phyloP scores from a whole-genome alignment of 2,113 vertebrate genomes.

The Uria lomvia region DNA sequence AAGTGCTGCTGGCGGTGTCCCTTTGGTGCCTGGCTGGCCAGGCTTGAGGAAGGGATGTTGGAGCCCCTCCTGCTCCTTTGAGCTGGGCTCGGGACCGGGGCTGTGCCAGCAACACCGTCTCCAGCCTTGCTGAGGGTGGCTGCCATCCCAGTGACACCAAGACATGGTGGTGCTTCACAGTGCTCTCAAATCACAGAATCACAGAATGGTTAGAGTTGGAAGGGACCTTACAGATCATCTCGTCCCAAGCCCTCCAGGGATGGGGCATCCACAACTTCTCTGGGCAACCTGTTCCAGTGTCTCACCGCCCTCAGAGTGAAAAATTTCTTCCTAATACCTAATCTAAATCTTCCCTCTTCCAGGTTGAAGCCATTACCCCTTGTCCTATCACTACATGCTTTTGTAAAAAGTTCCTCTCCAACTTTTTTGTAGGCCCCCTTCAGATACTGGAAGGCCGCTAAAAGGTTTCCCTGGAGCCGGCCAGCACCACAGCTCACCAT shows the following conservation, averaged over 20 bases:
- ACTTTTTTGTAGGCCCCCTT: not conserved
- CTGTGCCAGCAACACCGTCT: not conserved
- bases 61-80: not conserved
- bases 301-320: not conserved
- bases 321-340: not conserved
- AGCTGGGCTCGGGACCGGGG: not conserved
- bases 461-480: not conserved
- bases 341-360: not conserved
- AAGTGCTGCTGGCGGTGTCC: not conserved
- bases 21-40: not conserved
- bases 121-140: not conserved
- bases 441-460: not conserved
- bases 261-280: not conserved
- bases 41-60: fast-evolving
- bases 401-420: not conserved
- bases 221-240: not conserved
- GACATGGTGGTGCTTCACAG: fast-evolving
- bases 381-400: not conserved
- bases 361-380: not conserved
- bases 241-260: not conserved
- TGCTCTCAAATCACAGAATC: not conserved
- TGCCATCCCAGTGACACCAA: fast-evolving
- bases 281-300: not conserved
- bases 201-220: not conserved
- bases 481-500: fast-evolving